Percentiles rank a stretch among this genome's conserved stretches.
These are phyloP conservation scores for Gryon sp. DNA, from an alignment of 1,140 invertebrate genomes.

Conservation along the genomic window DNA sequence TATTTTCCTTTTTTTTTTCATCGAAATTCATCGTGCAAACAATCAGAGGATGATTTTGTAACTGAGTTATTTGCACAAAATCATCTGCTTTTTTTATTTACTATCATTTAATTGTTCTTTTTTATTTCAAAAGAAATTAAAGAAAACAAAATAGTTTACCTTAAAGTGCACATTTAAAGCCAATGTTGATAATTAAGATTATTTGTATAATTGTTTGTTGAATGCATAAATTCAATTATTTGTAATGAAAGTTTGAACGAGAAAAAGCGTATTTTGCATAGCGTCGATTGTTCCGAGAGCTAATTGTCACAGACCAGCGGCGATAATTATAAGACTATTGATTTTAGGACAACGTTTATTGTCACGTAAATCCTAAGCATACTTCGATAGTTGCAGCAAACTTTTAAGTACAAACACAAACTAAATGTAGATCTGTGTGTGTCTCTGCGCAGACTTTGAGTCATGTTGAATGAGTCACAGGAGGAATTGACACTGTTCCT, in stretches of 20 bases:
- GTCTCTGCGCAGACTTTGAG: conserved; percentile 32
- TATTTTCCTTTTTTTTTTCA: too few relatives aligned
- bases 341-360: conserved; percentile 34
- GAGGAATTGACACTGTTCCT: conserved; percentile 3
- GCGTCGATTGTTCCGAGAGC: conserved; percentile 4
- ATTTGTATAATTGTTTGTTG: too few relatives aligned
- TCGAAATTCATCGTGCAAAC: conserved; percentile 1
- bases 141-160: too few relatives aligned
- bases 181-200: too few relatives aligned
- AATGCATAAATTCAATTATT: too few relatives aligned
- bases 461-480: conserved; percentile 28
- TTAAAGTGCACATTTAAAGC: too few relatives aligned
- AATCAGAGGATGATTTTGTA: background rate
- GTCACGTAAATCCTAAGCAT: conserved; percentile 22
- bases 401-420: conserved; percentile 24
- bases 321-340: conserved; percentile 39
- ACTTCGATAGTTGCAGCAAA: conserved; percentile 18
- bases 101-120: too few relatives aligned
- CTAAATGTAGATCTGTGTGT: too few relatives aligned
- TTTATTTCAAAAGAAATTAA: too few relatives aligned
- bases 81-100: conserved; percentile 1
- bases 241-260: background rate
- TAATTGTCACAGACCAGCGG: conserved; percentile 25
- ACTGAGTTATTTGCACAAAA: conserved; percentile 20
- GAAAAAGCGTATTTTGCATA: conserved; percentile 4